Percentiles rank a stretch among this genome's conserved stretches.
Conservation (phyloP, 23 tunicate species). For the Oikopleura vanhoeffeni region DNA sequence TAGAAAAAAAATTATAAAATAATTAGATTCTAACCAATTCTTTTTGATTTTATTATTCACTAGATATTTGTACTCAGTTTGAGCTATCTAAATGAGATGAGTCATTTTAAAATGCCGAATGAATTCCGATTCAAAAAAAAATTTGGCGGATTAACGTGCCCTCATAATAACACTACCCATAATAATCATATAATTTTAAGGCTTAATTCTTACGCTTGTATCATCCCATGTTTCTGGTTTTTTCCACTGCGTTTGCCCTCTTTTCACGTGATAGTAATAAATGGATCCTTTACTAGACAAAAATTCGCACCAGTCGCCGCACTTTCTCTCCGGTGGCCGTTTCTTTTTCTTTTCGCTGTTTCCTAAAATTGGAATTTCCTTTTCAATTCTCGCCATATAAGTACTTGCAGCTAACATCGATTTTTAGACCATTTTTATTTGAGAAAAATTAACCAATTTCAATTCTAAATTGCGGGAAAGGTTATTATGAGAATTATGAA, state of each 20-base stretch:
- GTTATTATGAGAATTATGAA: too few relatives aligned
- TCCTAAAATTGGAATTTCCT: background rate
- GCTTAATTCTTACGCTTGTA: background rate
- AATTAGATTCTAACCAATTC: too few relatives aligned
- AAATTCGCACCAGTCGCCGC: slow-evolving; percentile 13
- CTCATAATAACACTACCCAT: too few relatives aligned
- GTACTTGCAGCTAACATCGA: background rate
- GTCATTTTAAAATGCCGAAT: too few relatives aligned
- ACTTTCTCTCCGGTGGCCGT: background rate
- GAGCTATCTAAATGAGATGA: too few relatives aligned
- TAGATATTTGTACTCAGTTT: too few relatives aligned
- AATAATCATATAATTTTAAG: too few relatives aligned
- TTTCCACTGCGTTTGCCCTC: background rate
- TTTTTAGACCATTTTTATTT: background rate
- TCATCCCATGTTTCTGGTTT: background rate
- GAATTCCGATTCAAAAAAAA: too few relatives aligned
- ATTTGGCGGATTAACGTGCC: too few relatives aligned
- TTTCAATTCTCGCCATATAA: background rate
- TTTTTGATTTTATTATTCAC: too few relatives aligned
- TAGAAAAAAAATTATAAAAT: too few relatives aligned
- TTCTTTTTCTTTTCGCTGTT: background rate
- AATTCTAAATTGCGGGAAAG: background rate
- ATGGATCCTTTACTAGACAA: background rate
- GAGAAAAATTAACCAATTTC: too few relatives aligned
- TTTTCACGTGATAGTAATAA: background rate